A percentile compares a stretch with the other conserved stretches of the same genome.
Evolutionary conservation across 1,140 invertebrate genomes (phyloP).

Genomic region (Glomeris maerens): DNA sequence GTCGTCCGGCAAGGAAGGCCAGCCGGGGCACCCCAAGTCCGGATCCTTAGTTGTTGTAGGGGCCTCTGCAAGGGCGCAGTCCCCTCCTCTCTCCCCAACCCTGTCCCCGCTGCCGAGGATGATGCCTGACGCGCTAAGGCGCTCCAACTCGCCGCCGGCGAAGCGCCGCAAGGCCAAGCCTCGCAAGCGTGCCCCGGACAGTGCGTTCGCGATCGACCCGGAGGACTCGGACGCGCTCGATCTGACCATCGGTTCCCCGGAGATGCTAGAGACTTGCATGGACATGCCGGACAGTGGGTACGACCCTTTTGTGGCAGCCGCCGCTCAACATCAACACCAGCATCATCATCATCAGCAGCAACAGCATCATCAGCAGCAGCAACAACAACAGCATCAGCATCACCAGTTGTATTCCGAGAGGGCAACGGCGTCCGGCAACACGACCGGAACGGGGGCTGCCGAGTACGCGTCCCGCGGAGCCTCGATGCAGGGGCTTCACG

Average conservation of each 20-base stretch:
- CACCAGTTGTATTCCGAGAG: not conserved
- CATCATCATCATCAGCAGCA: not conserved
- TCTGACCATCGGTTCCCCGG: slow-evolving; percentile 7
- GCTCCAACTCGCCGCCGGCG: slow-evolving; percentile 3
- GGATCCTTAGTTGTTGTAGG: not conserved
- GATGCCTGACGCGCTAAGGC: not conserved
- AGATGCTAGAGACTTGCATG: slow-evolving; percentile 8
- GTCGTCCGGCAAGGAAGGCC: not conserved
- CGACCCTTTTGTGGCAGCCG: not conserved
- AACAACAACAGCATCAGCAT: not conserved
- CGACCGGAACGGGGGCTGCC: no score
- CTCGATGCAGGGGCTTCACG: no score
- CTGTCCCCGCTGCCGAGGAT: not conserved
- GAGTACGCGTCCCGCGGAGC: no score
- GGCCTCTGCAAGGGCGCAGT: not conserved
- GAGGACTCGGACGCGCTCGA: slow-evolving; percentile 12
- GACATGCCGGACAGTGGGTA: not conserved
- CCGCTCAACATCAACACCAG: not conserved
- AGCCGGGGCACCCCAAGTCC: not conserved
- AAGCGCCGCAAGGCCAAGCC: slow-evolving; percentile 12
- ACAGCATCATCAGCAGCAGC: not conserved
- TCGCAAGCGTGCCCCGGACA: slow-evolving; percentile 9
- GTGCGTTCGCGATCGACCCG: slow-evolving; percentile 2
- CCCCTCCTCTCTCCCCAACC: not conserved
- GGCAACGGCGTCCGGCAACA: not conserved